These are phyloP conservation scores for Tinea trinotella DNA, from an alignment of 2,888 invertebrate genomes.

Conservation along the genomic window DNA sequence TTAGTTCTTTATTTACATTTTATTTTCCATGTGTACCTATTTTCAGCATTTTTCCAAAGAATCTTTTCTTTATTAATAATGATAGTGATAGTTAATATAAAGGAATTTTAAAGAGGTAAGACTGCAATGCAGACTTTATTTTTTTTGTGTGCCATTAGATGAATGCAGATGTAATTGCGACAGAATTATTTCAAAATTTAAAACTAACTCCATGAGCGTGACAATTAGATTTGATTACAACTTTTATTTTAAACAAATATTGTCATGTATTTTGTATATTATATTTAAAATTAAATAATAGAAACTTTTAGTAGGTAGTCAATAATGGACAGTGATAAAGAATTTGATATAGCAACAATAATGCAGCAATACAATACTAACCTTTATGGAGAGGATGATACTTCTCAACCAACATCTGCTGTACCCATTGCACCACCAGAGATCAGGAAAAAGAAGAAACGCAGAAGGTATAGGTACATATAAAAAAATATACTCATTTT, in stretches of 20 bases:
- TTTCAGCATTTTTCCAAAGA: background rate
- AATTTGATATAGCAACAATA: conserved; percentile 43
- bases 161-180: too few relatives aligned
- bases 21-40: background rate
- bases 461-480: conserved; percentile 62
- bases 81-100: background rate
- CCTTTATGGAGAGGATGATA: conserved; percentile 58
- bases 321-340: conserved; percentile 36
- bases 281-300: too few relatives aligned
- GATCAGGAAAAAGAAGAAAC: conserved; percentile 49
- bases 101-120: background rate
- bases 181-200: too few relatives aligned
- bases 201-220: too few relatives aligned
- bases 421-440: conserved; percentile 48
- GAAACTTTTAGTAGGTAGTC: too few relatives aligned
- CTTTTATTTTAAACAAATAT: too few relatives aligned
- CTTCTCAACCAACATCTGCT: conserved; percentile 58
- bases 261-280: too few relatives aligned
- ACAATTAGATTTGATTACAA: too few relatives aligned
- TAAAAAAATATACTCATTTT: too few relatives aligned
- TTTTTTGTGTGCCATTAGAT: too few relatives aligned
- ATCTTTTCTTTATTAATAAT: background rate
- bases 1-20: background rate
- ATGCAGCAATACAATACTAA: conserved; percentile 49
- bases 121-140: background rate